Evolutionary conservation across 2,113 vertebrate genomes (phyloP).

Genomic region (Ptilorrhoa leucosticta): DNA sequence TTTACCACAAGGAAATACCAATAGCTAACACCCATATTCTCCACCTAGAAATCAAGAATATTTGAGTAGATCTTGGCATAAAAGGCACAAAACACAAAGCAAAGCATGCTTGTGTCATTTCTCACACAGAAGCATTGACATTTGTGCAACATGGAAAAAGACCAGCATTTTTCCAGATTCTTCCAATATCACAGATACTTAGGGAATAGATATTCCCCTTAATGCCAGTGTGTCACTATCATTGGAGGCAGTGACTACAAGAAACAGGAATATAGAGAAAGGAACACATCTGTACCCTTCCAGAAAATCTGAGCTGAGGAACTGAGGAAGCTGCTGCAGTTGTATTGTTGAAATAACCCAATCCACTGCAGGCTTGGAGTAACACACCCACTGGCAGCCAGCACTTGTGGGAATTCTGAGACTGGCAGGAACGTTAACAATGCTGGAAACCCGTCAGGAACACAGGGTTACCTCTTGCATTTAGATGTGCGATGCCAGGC

Average conservation of each 20-base stretch:
- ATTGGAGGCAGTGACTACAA: not conserved
- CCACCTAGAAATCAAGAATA: conserved; percentile 38
- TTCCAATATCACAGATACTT: not conserved
- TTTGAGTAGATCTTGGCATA: conserved; percentile 4
- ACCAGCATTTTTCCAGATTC: not conserved
- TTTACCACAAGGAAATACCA: conserved; percentile 49
- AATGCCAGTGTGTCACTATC: not conserved
- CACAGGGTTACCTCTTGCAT: not conserved
- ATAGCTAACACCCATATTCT: conserved; percentile 45
- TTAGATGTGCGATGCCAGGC: not conserved
- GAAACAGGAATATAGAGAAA: not conserved
- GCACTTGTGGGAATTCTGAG: not conserved
- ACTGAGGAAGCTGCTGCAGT: not conserved
- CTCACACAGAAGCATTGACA: conserved; percentile 27
- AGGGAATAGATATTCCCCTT: not conserved
- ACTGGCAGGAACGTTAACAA: not conserved
- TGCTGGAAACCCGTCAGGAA: not conserved
- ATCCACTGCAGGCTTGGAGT: not conserved
- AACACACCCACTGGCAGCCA: not conserved
- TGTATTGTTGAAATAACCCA: not conserved
- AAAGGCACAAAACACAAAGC: conserved; percentile 58
- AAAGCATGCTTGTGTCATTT: conserved; percentile 26
- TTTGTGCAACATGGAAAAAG: conserved; percentile 27
- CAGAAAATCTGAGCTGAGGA: not conserved
- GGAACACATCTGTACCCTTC: not conserved